Evolutionary conservation across 1,140 invertebrate species (phyloP).

Genomic region (Spodoptera litura): DNA sequence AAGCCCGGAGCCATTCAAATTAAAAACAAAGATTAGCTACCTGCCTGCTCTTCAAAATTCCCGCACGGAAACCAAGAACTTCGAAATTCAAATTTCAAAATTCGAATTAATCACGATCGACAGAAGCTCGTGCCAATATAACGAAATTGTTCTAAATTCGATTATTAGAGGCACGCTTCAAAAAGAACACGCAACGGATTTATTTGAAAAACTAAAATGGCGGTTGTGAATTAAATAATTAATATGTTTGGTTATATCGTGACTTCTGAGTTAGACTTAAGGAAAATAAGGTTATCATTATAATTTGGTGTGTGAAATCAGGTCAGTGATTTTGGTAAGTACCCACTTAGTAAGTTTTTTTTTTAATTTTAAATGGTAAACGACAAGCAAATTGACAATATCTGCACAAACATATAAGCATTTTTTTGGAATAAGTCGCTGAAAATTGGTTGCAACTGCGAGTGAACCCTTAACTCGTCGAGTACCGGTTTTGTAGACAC

Average conservation of each 20-base stretch:
- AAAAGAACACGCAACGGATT: constrained; percentile 44
- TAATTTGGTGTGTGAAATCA: neutral
- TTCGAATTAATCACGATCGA: constrained; percentile 44
- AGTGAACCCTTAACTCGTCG: too few relatives aligned
- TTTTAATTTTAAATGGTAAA: too few relatives aligned
- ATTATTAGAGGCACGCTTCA: constrained; percentile 48
- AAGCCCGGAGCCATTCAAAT: constrained; percentile 31
- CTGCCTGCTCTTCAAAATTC: constrained; percentile 53
- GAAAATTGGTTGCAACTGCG: too few relatives aligned
- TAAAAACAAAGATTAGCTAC: constrained; percentile 40
- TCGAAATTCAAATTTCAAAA: constrained; percentile 24
- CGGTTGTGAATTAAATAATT: constrained; percentile 18
- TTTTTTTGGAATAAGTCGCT: too few relatives aligned
- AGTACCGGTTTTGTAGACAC: too few relatives aligned
- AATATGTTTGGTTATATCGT: constrained; percentile 1
- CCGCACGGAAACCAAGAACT: constrained; percentile 62
- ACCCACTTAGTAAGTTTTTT: too few relatives aligned
- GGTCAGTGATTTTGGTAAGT: too few relatives aligned
- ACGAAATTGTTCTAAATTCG: constrained; percentile 50
- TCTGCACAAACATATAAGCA: too few relatives aligned
- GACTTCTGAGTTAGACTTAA: constrained; percentile 6
- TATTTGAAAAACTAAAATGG: constrained; percentile 38
- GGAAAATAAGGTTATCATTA: neutral
- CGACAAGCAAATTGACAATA: too few relatives aligned
- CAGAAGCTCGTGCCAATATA: constrained; percentile 59